These are phyloP conservation scores for Petromus typicus DNA, from an alignment of 2,113 vertebrate genomes.

Conservation along the genomic window DNA sequence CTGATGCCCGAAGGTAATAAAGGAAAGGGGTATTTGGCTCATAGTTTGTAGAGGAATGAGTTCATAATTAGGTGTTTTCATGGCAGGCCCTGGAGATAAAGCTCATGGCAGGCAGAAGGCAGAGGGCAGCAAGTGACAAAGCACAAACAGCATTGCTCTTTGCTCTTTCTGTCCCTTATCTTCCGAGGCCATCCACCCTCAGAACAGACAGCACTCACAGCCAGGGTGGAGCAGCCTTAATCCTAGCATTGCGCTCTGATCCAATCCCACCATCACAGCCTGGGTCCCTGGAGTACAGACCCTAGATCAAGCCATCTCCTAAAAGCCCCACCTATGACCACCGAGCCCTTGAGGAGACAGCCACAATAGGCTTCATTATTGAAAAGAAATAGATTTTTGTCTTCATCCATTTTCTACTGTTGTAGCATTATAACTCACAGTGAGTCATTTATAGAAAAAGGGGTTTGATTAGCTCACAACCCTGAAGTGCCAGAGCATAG, in stretches of 20 bases:
- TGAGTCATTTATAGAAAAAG: neutral
- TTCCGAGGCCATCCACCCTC: neutral
- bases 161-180: neutral
- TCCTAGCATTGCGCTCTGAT: neutral
- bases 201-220: neutral
- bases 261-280: neutral
- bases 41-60: neutral
- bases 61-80: neutral
- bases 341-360: neutral
- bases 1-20: neutral
- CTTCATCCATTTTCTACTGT: neutral
- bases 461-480: neutral
- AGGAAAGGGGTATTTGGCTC: neutral
- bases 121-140: neutral
- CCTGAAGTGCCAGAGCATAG: neutral
- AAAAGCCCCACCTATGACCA: neutral
- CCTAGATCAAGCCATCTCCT: neutral
- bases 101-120: neutral
- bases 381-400: neutral
- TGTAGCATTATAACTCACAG: neutral
- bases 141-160: too few relatives aligned
- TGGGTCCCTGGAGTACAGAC: neutral
- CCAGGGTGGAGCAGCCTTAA: neutral
- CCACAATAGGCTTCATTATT: neutral
- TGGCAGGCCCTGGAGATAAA: neutral